Evolutionary conservation across 2,797 vertebrate genomes (phyloP).

Genomic region (Sorex maritimensis): DNA sequence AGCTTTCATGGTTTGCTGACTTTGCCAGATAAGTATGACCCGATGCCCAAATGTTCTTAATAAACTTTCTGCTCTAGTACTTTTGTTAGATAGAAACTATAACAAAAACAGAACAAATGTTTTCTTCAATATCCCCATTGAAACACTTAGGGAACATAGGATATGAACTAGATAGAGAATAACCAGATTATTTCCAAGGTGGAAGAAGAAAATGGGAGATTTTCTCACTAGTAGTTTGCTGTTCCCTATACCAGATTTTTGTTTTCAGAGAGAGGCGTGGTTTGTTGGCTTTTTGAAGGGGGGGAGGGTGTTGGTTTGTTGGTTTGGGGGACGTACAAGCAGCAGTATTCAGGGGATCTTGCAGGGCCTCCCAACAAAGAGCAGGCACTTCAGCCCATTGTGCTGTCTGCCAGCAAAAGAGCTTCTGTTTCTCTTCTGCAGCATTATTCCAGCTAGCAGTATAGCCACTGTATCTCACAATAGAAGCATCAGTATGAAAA

Average conservation of each 20-base stretch:
- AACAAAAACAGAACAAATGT: not conserved
- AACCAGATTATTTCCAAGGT: not conserved
- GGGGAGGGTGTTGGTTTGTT: not conserved
- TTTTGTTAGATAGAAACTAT: slow-evolving; percentile 40
- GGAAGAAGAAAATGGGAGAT: not conserved
- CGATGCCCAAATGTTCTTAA: not conserved
- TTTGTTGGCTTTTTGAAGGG: not conserved
- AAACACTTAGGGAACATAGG: not conserved
- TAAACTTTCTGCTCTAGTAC: not conserved
- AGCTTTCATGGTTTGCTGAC: not conserved
- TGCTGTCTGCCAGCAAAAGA: too few relatives aligned
- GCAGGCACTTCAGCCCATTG: too few relatives aligned
- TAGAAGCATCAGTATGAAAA: not conserved
- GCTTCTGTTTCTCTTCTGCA: not conserved
- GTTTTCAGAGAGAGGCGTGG: not conserved
- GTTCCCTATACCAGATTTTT: not conserved
- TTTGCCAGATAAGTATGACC: not conserved
- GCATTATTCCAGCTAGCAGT: not conserved
- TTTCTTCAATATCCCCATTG: not conserved
- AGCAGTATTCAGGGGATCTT: too few relatives aligned
- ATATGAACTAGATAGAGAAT: not conserved
- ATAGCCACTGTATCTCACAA: not conserved
- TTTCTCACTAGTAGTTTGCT: not conserved
- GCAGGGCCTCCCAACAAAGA: too few relatives aligned
- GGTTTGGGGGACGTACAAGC: too few relatives aligned